Evolutionary conservation across 2,888 invertebrate species (phyloP), one percentile per base, ranked within the genome.

Genomic region (Dichetophora obliterata): DNA sequence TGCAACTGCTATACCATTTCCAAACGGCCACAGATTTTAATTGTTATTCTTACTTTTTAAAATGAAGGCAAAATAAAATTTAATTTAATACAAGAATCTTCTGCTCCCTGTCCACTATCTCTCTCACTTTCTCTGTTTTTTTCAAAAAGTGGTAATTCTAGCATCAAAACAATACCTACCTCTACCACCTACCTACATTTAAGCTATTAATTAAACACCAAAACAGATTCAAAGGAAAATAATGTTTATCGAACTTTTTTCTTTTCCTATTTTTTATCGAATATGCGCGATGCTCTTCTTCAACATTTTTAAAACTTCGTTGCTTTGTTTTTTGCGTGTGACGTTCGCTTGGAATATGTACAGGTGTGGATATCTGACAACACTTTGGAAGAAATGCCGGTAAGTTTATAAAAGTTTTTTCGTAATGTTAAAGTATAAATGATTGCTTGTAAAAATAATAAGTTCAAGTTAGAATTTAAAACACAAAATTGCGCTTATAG

Each of bases 351-450:
- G 27, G 68, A 59, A 48, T 61, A 31, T 66, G 27, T 50, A 78
- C 92, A 95, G 95, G 92, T 95, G 83, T 95, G 95, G 95, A 91
- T 94, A 86, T 93, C 93, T 83, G 91, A 92, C 83, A 92, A 92
- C 88, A 92, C 92, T 66, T 91, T 91, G 90, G 94, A 94, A 84
- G 91, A 92, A 86, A 95, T 95, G 95, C 95, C 95, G 91, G 95
- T 95, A 91, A 94, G 95, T 85, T 63, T 59, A 73, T 2, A 48
- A 63, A 50, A 11, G 1, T 43, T 43, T 43, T 6, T 5, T 8
- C 5, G 37, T 1, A 43, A 14, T 3, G 1, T 11, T 11, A 43
- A 43, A 14, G 1, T 11, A 11, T 11, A 2, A 43, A 43, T 43
- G 11, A 43, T 43, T 11, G 14, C 11, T 11, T 43, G 14, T 43